phyloP scores from a whole-genome alignment of 2,113 vertebrate genomes.

The Noctilio leporinus region DNA sequence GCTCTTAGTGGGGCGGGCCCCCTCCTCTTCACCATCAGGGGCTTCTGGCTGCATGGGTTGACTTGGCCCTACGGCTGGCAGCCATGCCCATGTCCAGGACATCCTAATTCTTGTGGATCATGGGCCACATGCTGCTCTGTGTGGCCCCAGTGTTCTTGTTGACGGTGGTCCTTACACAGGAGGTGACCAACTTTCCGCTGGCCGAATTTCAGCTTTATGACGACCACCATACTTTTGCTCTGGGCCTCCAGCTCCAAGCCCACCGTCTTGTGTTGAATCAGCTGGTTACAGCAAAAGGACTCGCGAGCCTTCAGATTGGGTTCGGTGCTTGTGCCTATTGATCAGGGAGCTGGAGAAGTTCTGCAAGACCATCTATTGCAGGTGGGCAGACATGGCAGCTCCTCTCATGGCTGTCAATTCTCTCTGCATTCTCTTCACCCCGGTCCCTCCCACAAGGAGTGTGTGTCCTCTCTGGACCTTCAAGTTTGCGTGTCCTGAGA shows the following conservation, averaged over 20 bases:
- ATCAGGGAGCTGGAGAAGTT: background rate
- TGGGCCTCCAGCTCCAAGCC: no score
- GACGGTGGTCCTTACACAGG: conserved; percentile 82
- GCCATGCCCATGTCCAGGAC: conserved; percentile 90
- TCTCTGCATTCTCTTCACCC: no score
- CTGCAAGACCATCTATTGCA: background rate
- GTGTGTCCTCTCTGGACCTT: no score
- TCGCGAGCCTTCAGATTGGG: no score
- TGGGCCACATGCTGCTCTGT: conserved; percentile 88
- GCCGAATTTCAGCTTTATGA: no score
- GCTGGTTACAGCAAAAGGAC: no score
- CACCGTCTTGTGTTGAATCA: no score
- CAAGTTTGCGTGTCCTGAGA: no score
- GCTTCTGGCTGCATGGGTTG: conserved; percentile 92
- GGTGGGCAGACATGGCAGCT: background rate
- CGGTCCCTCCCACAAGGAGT: no score
- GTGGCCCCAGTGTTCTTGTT: conserved; percentile 89
- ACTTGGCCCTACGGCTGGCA: conserved; percentile 89
- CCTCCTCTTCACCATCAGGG: conserved; percentile 91
- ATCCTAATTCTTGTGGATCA: conserved; percentile 90
- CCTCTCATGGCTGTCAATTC: no score
- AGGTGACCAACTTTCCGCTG: no score
- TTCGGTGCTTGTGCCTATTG: background rate
- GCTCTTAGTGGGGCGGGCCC: conserved; percentile 82
- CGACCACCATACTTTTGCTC: no score